Conservation (phyloP, 1,140 invertebrate species). For the Bombus confusus region DNA sequence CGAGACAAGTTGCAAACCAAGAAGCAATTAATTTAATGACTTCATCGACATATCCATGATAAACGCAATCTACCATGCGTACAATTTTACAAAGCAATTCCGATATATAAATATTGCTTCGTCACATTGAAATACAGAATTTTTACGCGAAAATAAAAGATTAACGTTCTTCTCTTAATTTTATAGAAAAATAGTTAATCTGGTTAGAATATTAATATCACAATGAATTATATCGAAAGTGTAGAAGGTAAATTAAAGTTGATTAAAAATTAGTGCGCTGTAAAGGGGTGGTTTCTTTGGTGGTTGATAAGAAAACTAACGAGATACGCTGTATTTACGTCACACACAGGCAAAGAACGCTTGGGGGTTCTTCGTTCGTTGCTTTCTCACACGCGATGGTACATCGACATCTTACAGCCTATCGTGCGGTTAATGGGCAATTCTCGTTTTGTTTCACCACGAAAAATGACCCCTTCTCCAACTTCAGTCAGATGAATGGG, state of each 20-base stretch:
- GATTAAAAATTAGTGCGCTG: background rate
- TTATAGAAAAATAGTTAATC: too few relatives aligned
- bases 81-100: background rate
- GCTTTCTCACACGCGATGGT: slow-evolving; percentile 59
- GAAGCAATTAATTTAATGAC: background rate
- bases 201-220: background rate
- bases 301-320: slow-evolving; percentile 25
- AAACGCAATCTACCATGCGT: too few relatives aligned
- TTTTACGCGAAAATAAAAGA: background rate
- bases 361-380: slow-evolving; percentile 26
- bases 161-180: background rate
- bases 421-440: slow-evolving; percentile 66
- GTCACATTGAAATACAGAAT: background rate
- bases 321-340: background rate
- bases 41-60: background rate
- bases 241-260: background rate
- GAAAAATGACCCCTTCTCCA: slow-evolving; percentile 48
- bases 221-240: background rate
- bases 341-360: slow-evolving; percentile 1
- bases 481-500: background rate
- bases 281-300: background rate
- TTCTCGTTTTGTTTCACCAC: slow-evolving; percentile 57
- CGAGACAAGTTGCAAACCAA: background rate
- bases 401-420: slow-evolving; percentile 46
- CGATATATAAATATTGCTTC: background rate